phyloP scores from a whole-genome alignment of 1,140 invertebrate genomes.

The Tyrophagus putrescentiae region DNA sequence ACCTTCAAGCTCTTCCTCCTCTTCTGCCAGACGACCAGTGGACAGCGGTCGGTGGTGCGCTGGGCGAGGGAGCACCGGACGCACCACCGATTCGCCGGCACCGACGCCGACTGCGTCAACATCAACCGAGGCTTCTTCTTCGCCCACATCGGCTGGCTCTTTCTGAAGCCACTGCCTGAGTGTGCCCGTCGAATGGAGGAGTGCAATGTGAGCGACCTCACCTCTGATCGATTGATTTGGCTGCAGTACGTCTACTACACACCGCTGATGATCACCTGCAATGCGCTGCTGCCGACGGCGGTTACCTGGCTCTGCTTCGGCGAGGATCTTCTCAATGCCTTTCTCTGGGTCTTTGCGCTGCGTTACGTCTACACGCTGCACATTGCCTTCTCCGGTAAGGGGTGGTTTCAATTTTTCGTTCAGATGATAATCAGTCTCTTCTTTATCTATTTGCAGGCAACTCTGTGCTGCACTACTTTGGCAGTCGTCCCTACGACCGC shows the following conservation, averaged over 20 bases:
- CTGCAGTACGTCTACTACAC: slow-evolving; percentile 72
- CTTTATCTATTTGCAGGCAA: not conserved
- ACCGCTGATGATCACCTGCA: slow-evolving; percentile 57
- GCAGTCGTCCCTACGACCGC: not conserved
- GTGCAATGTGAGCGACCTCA: slow-evolving; percentile 72
- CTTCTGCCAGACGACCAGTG: slow-evolving; percentile 61
- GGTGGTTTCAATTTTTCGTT: not conserved
- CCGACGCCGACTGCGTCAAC: slow-evolving; percentile 89
- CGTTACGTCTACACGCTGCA: slow-evolving; percentile 72
- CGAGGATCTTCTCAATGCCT: slow-evolving; percentile 59
- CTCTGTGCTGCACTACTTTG: not conserved
- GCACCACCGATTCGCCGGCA: slow-evolving; percentile 92
- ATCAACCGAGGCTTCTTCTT: slow-evolving; percentile 90
- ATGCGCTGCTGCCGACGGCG: slow-evolving; percentile 67
- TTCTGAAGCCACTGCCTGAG: slow-evolving; percentile 74
- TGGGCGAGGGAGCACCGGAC: slow-evolving; percentile 88
- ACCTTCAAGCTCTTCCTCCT: slow-evolving; percentile 37
- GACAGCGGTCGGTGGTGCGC: slow-evolving; percentile 79
- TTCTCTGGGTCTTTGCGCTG: slow-evolving; percentile 51
- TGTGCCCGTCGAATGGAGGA: slow-evolving; percentile 68
- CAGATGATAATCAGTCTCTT: not conserved
- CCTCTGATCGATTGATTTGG: slow-evolving; percentile 58
- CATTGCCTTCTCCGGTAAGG: slow-evolving; percentile 27
- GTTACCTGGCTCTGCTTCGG: slow-evolving; percentile 67
- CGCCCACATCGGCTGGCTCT: slow-evolving; percentile 82